Percentiles rank a stretch among this genome's conserved stretches.
Evolutionary conservation across 2,888 invertebrate genomes (phyloP).

Genomic region (Lasioglossum figueresi): DNA sequence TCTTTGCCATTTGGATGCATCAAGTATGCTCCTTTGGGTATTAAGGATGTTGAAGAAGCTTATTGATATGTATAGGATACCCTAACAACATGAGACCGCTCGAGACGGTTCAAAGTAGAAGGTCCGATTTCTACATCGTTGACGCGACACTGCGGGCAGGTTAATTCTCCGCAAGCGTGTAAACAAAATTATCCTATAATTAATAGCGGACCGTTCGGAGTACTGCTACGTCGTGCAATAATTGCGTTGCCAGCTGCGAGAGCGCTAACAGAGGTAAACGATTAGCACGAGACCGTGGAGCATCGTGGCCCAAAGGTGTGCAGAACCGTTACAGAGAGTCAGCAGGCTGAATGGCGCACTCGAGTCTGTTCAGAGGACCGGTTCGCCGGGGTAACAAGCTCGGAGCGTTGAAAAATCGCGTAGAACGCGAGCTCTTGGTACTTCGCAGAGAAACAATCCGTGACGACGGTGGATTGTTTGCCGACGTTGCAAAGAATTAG

Average conservation of each 20-base stretch:
- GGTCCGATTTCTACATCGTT: neutral
- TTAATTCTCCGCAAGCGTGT: neutral
- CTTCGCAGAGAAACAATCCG: constrained; percentile 21
- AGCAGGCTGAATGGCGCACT: neutral
- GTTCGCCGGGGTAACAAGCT: constrained; percentile 13
- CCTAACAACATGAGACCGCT: too few relatives aligned
- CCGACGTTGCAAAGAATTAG: constrained; percentile 30
- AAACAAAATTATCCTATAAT: neutral
- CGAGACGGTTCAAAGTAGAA: neutral
- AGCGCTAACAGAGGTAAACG: neutral
- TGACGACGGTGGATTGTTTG: constrained; percentile 19
- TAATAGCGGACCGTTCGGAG: neutral
- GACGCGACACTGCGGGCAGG: neutral
- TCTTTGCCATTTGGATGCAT: neutral
- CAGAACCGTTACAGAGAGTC: neutral
- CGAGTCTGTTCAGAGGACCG: neutral
- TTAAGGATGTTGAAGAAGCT: neutral
- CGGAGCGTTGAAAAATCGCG: neutral
- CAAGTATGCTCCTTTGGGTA: neutral
- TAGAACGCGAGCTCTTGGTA: neutral
- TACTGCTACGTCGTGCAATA: neutral
- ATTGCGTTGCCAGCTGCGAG: neutral
- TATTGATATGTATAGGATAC: neutral
- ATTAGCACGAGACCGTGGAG: neutral
- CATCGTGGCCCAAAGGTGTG: neutral